Conservation (phyloP, 1,140 invertebrate genomes). For the Streblospio benedicti region DNA sequence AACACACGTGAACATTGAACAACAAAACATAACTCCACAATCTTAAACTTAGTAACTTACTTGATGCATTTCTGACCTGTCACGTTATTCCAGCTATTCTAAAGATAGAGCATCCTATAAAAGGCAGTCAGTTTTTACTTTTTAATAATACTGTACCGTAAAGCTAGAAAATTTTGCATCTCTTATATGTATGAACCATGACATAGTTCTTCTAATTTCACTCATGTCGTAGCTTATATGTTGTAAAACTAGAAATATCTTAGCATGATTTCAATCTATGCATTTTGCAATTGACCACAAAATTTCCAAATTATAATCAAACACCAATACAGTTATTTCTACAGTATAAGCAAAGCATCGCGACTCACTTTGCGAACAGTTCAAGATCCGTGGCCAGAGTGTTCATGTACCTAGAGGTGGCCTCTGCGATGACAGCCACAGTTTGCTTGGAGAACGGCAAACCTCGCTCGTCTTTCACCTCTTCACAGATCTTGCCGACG, state of each 20-base stretch:
- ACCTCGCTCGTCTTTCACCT: conserved; percentile 18
- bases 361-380: conserved; percentile 29
- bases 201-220: too few relatives aligned
- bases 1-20: conserved; percentile 2
- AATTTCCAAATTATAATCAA: neutral
- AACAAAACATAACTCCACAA: conserved; percentile 1
- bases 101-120: too few relatives aligned
- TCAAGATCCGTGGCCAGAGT: conserved; percentile 25
- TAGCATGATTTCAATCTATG: neutral
- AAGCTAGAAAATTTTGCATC: too few relatives aligned
- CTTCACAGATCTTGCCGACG: conserved; percentile 26
- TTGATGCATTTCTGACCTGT: neutral
- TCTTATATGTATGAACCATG: too few relatives aligned
- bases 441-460: conserved; percentile 23
- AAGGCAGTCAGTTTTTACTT: too few relatives aligned
- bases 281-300: too few relatives aligned
- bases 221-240: neutral
- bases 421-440: conserved; percentile 26
- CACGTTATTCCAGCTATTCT: too few relatives aligned
- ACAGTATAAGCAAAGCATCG: neutral
- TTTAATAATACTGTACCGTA: too few relatives aligned
- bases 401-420: conserved; percentile 22
- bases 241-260: neutral
- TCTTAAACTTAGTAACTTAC: neutral
- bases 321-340: neutral